Conservation (phyloP, 2,113 vertebrate genomes). For the Maccullochella peelii region DNA sequence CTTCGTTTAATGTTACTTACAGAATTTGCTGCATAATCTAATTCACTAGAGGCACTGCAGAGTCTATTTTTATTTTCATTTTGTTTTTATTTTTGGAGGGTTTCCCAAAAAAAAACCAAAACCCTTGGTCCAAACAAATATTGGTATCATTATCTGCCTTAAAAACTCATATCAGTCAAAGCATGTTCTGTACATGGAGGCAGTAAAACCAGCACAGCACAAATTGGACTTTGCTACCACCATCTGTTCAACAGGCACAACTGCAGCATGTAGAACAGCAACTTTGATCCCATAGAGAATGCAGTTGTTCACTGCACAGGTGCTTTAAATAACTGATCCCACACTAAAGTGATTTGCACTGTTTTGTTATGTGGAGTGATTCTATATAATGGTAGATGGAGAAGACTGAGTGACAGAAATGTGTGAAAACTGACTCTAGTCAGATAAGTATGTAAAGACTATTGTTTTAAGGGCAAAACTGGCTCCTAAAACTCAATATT, state of each 20-base stretch:
- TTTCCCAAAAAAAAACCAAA: neutral
- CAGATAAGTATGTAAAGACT: neutral
- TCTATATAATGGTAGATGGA: neutral
- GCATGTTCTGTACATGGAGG: accelerated
- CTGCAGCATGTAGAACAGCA: constrained; percentile 24
- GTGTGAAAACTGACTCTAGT: neutral
- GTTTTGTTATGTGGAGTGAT: neutral
- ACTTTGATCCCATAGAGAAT: neutral
- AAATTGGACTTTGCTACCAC: constrained; percentile 62
- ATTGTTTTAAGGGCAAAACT: neutral
- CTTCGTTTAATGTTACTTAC: neutral
- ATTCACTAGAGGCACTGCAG: neutral
- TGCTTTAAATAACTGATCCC: neutral
- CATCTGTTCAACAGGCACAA: constrained; percentile 47
- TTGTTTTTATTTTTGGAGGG: neutral
- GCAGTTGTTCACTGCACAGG: neutral
- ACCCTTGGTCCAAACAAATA: neutral
- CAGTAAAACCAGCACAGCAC: neutral
- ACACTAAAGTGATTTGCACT: neutral
- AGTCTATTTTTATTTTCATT: neutral
- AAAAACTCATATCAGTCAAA: neutral
- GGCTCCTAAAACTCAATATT: neutral
- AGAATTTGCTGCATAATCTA: neutral
- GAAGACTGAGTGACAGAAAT: neutral
- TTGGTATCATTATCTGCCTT: neutral